Evolutionary conservation across 2,888 invertebrate genomes (phyloP).

Genomic region (Fissipunctia ypsillon): DNA sequence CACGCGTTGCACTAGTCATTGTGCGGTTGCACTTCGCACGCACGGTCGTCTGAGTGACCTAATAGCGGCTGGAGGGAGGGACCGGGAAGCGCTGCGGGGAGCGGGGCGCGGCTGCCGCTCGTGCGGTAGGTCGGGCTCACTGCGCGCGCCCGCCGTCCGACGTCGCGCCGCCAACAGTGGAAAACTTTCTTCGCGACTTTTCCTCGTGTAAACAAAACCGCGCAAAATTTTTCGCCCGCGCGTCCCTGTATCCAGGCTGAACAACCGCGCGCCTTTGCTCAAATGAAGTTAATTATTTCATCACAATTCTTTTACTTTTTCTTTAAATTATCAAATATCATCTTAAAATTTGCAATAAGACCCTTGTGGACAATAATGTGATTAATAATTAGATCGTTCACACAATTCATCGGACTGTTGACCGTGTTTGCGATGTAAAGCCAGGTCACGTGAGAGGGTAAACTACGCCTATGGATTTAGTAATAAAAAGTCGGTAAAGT

Average conservation of each 20-base stretch:
- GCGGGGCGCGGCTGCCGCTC: conserved; percentile 81
- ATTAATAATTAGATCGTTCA: conserved; percentile 66
- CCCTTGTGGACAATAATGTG: conserved; percentile 75
- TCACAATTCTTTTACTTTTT: conserved; percentile 48
- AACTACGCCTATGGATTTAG: conserved; percentile 88
- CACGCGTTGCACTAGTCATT: conserved; percentile 90
- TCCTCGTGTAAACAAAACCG: conserved; percentile 87
- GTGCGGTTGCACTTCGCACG: conserved; percentile 89
- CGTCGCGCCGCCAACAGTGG: conserved; percentile 84
- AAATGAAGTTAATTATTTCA: conserved; percentile 62
- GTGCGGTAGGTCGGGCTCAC: conserved; percentile 91
- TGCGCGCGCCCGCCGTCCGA: conserved; percentile 86
- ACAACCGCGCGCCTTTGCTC: conserved; percentile 59
- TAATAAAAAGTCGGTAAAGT: conserved; percentile 90
- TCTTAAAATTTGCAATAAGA: conserved; percentile 59
- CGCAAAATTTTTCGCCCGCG: conserved; percentile 81
- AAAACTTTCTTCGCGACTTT: conserved; percentile 90
- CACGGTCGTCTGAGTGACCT: conserved; percentile 89
- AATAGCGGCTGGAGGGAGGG: conserved; percentile 90
- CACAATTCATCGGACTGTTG: conserved; percentile 72
- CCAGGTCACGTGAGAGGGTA: conserved; percentile 81
- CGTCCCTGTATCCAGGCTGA: conserved; percentile 60
- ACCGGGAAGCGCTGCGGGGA: conserved; percentile 87
- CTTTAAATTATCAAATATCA: conserved; percentile 52
- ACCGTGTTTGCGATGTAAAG: conserved; percentile 81